Evolutionary conservation across 2,797 vertebrate genomes (phyloP).

Genomic region (Galago senegalensis): DNA sequence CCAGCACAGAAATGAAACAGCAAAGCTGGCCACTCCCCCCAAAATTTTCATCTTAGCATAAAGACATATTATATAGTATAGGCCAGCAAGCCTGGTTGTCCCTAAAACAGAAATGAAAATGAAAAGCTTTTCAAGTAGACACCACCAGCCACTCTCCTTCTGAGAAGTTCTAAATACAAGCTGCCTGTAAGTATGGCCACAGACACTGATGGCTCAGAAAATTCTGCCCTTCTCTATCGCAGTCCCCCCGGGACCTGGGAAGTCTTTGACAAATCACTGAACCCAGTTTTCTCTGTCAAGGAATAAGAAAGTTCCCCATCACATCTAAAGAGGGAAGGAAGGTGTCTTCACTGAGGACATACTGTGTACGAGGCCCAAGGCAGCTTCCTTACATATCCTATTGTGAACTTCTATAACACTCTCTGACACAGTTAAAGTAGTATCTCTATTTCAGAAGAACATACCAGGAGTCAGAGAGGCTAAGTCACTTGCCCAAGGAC

Average conservation of each 20-base stretch:
- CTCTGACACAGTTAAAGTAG: background rate
- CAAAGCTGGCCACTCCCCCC: background rate
- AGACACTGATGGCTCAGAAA: background rate
- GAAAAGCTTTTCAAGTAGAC: background rate
- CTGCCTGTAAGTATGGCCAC: background rate
- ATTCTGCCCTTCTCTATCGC: background rate
- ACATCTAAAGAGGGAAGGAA: background rate
- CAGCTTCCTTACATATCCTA: background rate
- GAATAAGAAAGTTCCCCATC: background rate
- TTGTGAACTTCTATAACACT: background rate
- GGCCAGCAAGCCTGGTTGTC: background rate
- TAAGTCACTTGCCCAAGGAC: slow-evolving; percentile 39
- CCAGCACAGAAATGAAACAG: background rate
- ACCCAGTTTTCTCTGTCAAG: background rate
- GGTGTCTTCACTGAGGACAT: background rate
- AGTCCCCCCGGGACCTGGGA: background rate
- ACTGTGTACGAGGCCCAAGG: background rate
- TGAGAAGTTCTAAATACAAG: background rate
- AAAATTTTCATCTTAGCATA: background rate
- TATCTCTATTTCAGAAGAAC: slow-evolving; percentile 4
- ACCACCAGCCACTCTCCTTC: background rate
- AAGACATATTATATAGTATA: background rate
- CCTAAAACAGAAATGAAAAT: background rate
- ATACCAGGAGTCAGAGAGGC: slow-evolving; percentile 23
- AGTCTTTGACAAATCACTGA: slow-evolving; percentile 25